Evolutionary conservation across 2,113 vertebrate genomes (phyloP).

Genomic region (Phyllopteryx taeniolatus): DNA sequence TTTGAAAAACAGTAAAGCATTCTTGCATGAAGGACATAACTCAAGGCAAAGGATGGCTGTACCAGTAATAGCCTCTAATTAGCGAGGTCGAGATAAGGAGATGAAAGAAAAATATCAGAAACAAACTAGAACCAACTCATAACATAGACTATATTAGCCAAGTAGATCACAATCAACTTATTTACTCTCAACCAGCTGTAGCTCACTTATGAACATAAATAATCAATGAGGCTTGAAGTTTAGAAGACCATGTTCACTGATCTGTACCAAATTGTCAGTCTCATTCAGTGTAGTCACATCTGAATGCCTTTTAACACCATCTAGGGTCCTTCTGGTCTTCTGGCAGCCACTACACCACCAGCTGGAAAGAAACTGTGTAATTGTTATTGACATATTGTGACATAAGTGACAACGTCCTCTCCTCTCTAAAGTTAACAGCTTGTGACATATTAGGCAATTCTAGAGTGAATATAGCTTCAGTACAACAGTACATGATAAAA

Average conservation of each 20-base stretch:
- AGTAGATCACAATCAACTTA: neutral
- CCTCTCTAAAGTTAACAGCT: slow-evolving; percentile 45
- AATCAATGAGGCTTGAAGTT: neutral
- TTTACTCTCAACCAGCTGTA: neutral
- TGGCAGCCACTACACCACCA: slow-evolving; percentile 34
- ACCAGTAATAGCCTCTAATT: neutral
- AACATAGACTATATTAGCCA: too few relatives aligned
- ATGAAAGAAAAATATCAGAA: neutral
- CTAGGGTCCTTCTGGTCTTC: slow-evolving; percentile 42
- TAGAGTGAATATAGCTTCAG: slow-evolving; percentile 4
- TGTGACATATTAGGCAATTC: slow-evolving; percentile 28
- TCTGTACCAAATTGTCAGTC: neutral
- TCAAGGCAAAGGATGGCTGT: neutral
- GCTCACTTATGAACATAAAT: neutral
- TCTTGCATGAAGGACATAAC: neutral
- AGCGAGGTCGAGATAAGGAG: neutral
- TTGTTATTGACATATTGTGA: slow-evolving; percentile 66
- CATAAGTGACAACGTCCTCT: slow-evolving; percentile 19
- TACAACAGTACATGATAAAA: neutral
- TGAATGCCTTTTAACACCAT: slow-evolving; percentile 26
- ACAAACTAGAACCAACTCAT: too few relatives aligned
- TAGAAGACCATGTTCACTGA: neutral
- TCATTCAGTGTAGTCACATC: neutral
- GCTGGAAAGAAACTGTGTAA: slow-evolving; percentile 47
- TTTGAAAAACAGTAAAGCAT: neutral